These are phyloP conservation scores for Tiliacea aurago DNA, from an alignment of 2,888 invertebrate genomes.

Conservation along the genomic window DNA sequence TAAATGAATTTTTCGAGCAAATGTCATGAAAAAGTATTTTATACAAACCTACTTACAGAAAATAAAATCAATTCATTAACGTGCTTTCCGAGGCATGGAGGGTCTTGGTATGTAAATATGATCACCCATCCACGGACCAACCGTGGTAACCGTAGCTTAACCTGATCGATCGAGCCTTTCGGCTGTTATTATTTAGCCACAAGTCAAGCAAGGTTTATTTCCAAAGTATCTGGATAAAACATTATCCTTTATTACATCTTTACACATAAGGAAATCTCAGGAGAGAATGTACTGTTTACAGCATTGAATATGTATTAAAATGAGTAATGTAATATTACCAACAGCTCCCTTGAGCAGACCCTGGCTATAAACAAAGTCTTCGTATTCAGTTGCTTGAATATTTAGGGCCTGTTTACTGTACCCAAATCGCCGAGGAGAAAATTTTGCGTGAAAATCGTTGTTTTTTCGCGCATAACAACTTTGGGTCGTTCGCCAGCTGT, in stretches of 20 bases:
- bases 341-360: slow-evolving; percentile 49
- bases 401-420: slow-evolving; percentile 53
- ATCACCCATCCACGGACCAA: no score
- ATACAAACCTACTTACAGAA: no score
- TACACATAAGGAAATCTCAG: slow-evolving; percentile 11
- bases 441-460: slow-evolving; percentile 26
- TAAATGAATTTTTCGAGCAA: no score
- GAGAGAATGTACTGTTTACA: slow-evolving; percentile 38
- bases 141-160: no score
- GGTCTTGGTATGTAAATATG: no score
- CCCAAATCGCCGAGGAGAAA: slow-evolving; percentile 27
- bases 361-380: slow-evolving; percentile 55
- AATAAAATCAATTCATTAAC: no score
- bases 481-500: slow-evolving; percentile 7
- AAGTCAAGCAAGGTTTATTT: neutral
- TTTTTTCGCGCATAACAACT: slow-evolving; percentile 31
- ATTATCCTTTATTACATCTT: neutral
- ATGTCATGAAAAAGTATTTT: no score
- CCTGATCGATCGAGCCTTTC: no score
- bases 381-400: slow-evolving; percentile 60
- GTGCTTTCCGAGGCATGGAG: no score
- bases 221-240: neutral
- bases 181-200: no score
- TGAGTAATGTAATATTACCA: slow-evolving; percentile 48
- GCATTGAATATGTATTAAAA: slow-evolving; percentile 57